These are phyloP conservation scores for Lithophane socia DNA, from an alignment of 2,888 invertebrate genomes.

Conservation along the genomic window DNA sequence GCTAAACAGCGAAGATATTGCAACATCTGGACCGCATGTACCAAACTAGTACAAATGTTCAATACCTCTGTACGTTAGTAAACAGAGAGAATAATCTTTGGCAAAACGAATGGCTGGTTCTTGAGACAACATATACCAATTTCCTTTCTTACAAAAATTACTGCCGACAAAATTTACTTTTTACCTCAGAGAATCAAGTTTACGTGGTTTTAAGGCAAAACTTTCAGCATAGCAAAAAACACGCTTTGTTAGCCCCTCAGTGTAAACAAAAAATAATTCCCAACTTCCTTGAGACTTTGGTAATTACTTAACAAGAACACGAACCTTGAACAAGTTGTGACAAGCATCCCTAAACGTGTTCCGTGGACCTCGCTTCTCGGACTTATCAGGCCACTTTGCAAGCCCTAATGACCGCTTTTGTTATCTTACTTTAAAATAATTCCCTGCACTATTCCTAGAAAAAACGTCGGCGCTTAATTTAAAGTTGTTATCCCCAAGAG, in stretches of 20 bases:
- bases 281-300: conserved; percentile 46
- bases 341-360: conserved; percentile 36
- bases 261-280: conserved; percentile 60
- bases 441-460: conserved; percentile 37
- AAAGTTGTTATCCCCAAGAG: conserved; percentile 47
- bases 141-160: conserved; percentile 29
- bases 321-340: conserved; percentile 58
- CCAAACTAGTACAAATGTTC: conserved; percentile 51
- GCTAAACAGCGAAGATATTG: conserved; percentile 58
- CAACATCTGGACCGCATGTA: conserved; percentile 56
- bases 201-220: conserved; percentile 41
- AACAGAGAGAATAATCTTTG: conserved; percentile 45
- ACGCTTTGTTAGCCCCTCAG: conserved; percentile 46
- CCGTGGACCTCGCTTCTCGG: background rate
- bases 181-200: conserved; percentile 40
- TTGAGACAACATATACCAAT: conserved; percentile 36
- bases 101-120: conserved; percentile 21
- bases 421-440: conserved; percentile 44
- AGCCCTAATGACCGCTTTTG: conserved; percentile 29
- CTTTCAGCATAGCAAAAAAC: conserved; percentile 42
- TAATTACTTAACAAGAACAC: conserved; percentile 59
- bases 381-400: conserved; percentile 43
- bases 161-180: conserved; percentile 22
- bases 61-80: conserved; percentile 25
- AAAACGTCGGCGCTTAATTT: conserved; percentile 52